Percentiles rank a stretch among this genome's conserved stretches.
Evolutionary conservation across 1,140 invertebrate genomes (phyloP).

Genomic region (Drosophila pruinosa): DNA sequence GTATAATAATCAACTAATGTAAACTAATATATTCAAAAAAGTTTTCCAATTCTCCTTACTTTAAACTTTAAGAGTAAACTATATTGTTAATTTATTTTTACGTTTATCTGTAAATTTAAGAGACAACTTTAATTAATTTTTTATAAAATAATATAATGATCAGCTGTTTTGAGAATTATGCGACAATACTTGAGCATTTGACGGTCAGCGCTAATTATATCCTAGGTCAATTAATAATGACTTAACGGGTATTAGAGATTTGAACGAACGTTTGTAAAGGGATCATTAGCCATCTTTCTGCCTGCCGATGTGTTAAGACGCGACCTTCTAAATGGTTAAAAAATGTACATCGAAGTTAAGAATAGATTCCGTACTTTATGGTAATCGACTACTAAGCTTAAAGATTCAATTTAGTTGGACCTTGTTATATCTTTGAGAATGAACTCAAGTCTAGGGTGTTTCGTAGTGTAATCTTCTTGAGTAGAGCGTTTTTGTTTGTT

Average conservation of each 20-base stretch:
- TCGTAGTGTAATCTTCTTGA: background rate
- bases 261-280: no score
- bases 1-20: no score
- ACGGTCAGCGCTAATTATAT: constrained; percentile 4
- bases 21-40: no score
- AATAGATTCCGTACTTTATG: no score
- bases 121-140: background rate
- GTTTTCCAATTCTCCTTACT: no score
- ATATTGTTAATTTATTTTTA: no score
- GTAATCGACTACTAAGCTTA: background rate
- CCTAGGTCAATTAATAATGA: background rate
- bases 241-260: background rate
- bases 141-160: background rate
- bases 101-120: background rate
- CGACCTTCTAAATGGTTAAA: no score
- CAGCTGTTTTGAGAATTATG: background rate
- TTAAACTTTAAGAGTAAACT: no score
- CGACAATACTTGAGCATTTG: background rate
- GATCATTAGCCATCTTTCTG: no score
- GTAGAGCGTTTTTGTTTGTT: background rate
- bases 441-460: background rate
- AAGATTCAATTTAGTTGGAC: background rate
- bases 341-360: no score
- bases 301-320: no score
- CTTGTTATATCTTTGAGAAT: background rate